These are phyloP conservation scores for Itoplectis maculator DNA, from an alignment of 2,888 invertebrate species.

Conservation along the genomic window DNA sequence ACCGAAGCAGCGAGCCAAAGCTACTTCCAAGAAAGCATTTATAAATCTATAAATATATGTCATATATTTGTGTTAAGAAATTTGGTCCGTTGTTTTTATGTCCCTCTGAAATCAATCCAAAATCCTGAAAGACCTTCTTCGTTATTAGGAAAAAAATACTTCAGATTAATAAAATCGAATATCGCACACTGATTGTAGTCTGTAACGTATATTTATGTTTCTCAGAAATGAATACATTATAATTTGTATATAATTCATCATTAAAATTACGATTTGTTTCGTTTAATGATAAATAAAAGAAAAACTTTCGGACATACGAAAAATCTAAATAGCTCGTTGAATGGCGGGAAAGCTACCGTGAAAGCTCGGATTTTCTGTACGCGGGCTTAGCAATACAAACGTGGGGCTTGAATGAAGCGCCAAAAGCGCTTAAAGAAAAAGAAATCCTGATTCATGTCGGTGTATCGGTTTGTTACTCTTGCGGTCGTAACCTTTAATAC, in stretches of 20 bases:
- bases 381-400: constrained; percentile 35
- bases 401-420: constrained; percentile 22
- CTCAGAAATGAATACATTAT: constrained; percentile 75
- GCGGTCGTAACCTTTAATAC: constrained; percentile 63
- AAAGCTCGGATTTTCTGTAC: constrained; percentile 37
- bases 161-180: constrained; percentile 4
- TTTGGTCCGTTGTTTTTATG: background rate
- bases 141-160: too few relatives aligned
- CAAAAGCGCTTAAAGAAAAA: constrained; percentile 22
- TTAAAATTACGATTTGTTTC: constrained; percentile 64
- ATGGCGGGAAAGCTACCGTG: constrained; percentile 53
- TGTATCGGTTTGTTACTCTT: constrained; percentile 44
- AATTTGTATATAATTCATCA: constrained; percentile 72
- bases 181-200: constrained; percentile 50
- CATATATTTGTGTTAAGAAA: constrained; percentile 2
- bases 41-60: background rate
- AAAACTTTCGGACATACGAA: constrained; percentile 44
- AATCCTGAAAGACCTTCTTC: background rate
- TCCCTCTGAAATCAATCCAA: background rate
- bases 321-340: constrained; percentile 38
- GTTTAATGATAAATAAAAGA: constrained; percentile 57
- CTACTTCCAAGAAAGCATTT: background rate
- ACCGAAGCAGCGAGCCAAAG: background rate
- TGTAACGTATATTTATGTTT: constrained; percentile 74
- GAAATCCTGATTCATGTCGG: constrained; percentile 29